Evolutionary conservation across 2,797 vertebrate genomes (phyloP).

Genomic region (Vireo griseus): DNA sequence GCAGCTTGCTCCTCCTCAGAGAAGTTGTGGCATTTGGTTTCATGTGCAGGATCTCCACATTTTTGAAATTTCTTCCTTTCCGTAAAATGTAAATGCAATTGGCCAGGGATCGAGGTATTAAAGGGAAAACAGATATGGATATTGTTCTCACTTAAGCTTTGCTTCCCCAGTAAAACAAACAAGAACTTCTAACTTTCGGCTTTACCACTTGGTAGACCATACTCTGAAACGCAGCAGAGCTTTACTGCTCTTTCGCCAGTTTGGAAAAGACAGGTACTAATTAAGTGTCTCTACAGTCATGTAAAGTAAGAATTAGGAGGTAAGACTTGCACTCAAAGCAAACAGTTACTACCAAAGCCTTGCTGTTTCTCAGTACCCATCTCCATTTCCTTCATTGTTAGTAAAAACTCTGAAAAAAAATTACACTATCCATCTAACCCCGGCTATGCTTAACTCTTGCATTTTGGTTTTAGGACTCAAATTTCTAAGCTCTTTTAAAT

Average conservation of each 20-base stretch:
- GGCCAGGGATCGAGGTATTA: neutral
- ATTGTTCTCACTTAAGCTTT: neutral
- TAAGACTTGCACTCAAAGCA: neutral
- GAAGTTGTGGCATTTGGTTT: neutral
- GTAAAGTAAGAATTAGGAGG: neutral
- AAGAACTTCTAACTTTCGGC: neutral
- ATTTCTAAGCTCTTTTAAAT: neutral
- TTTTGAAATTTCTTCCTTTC: neutral
- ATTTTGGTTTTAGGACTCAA: neutral
- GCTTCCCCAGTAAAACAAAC: neutral
- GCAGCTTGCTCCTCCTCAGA: neutral
- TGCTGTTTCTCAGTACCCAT: neutral
- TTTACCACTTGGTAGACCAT: neutral
- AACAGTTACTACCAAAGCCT: neutral
- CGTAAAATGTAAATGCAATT: neutral
- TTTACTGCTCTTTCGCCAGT: neutral
- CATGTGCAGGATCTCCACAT: neutral
- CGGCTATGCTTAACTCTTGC: neutral
- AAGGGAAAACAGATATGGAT: neutral
- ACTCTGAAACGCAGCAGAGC: neutral
- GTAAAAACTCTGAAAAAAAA: neutral
- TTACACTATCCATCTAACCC: neutral
- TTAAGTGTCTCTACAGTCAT: fast-evolving
- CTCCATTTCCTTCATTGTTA: neutral
- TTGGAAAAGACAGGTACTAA: neutral